A percentile compares a stretch with the other conserved stretches of the same genome.
These are phyloP conservation scores for Drosophila kikkawai DNA, from an alignment of 1,140 invertebrate genomes.

Conservation along the genomic window DNA sequence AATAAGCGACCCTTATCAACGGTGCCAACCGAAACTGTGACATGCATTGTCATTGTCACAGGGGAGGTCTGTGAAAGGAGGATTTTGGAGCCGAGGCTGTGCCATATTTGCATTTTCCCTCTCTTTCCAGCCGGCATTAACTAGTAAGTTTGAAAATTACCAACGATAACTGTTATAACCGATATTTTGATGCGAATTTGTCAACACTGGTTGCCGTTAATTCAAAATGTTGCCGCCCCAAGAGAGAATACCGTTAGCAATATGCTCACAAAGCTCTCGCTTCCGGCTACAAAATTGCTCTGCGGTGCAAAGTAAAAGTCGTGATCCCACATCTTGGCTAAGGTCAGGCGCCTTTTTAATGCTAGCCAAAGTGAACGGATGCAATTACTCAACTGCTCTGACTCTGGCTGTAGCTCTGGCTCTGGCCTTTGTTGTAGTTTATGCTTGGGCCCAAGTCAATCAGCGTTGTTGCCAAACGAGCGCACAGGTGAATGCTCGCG, in stretches of 20 bases:
- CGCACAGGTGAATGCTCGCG: constrained; percentile 65
- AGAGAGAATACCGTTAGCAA: too few relatives aligned
- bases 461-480: constrained; percentile 53
- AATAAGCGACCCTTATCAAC: constrained; percentile 59
- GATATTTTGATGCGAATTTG: too few relatives aligned
- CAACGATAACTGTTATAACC: too few relatives aligned
- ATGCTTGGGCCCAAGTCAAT: constrained; percentile 57
- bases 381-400: constrained; percentile 57
- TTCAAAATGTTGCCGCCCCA: too few relatives aligned
- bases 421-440: constrained; percentile 55
- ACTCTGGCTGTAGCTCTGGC: constrained; percentile 28
- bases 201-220: too few relatives aligned
- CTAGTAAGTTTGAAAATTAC: neutral
- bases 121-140: constrained; percentile 1
- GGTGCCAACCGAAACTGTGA: constrained; percentile 58
- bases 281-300: constrained; percentile 24
- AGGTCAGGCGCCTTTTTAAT: constrained; percentile 48
- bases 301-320: constrained; percentile 34
- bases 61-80: neutral
- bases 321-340: constrained; percentile 58
- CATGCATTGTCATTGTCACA: constrained; percentile 60
- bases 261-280: constrained; percentile 22
- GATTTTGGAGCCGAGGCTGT: constrained; percentile 20
- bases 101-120: constrained; percentile 55
- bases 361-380: constrained; percentile 72